Evolutionary conservation across 2,888 invertebrate genomes (phyloP).

Genomic region (Anthrax anthrax): DNA sequence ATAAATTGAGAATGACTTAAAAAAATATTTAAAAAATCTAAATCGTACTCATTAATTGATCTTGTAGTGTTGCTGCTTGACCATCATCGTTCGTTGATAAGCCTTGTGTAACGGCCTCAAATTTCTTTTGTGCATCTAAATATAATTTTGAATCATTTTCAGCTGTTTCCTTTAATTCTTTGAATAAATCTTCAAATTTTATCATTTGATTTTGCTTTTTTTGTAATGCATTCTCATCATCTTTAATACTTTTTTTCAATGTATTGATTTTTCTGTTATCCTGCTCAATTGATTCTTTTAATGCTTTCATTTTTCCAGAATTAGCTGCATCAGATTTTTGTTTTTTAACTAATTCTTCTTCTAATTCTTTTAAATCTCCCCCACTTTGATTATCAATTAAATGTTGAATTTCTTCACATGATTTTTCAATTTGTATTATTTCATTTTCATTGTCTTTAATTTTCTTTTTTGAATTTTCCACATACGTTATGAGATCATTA

Average conservation of each 20-base stretch:
- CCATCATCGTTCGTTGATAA: conserved; percentile 64
- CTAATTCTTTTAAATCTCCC: conserved; percentile 46
- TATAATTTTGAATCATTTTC: conserved; percentile 51
- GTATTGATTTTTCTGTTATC: conserved; percentile 55
- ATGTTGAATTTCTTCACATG: conserved; percentile 46
- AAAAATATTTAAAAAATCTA: too few species aligned
- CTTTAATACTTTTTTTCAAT: conserved; percentile 47
- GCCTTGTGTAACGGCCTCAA: conserved; percentile 74
- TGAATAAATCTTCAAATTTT: conserved; percentile 49
- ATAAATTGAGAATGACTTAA: too few species aligned
- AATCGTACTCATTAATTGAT: conserved; percentile 67
- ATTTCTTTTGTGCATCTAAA: conserved; percentile 57
- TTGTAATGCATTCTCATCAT: conserved; percentile 49
- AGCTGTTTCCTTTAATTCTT: conserved; percentile 51
- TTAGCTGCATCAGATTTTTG: conserved; percentile 55
- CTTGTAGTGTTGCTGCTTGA: conserved; percentile 69
- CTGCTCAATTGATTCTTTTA: conserved; percentile 48
- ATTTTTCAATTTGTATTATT: conserved; percentile 39
- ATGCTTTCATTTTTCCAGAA: conserved; percentile 46
- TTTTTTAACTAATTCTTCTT: conserved; percentile 44
- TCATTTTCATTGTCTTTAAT: conserved; percentile 43
- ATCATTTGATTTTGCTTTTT: conserved; percentile 45
- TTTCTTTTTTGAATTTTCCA: conserved; percentile 40
- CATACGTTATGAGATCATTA: conserved; percentile 38
- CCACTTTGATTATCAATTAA: conserved; percentile 54